Conservation (phyloP, 1,140 invertebrate genomes). For the Leptopilina clavipes region DNA sequence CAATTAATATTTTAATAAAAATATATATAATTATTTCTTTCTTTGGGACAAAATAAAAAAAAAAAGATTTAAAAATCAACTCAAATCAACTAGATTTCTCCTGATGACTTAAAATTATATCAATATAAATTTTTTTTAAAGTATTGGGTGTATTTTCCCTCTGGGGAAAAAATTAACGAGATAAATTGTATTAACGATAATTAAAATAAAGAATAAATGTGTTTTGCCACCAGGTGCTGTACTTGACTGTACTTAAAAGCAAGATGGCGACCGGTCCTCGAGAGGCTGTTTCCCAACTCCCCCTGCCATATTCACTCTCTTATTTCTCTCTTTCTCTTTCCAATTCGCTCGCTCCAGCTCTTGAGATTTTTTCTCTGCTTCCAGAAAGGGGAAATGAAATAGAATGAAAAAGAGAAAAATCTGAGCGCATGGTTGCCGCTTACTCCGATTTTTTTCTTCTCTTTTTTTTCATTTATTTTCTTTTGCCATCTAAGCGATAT, state of each 20-base stretch:
- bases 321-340: constrained; percentile 50
- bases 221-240: constrained; percentile 50
- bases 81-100: too few relatives aligned
- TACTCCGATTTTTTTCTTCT: constrained; percentile 41
- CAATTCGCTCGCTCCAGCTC: constrained; percentile 53
- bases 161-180: too few relatives aligned
- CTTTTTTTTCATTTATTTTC: background rate
- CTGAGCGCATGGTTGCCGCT: constrained; percentile 54
- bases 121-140: too few relatives aligned
- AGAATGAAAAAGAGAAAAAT: constrained; percentile 55
- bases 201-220: background rate
- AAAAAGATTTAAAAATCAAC: too few relatives aligned
- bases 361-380: constrained; percentile 57
- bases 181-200: constrained; percentile 2
- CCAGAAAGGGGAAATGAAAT: constrained; percentile 57
- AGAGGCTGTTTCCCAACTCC: constrained; percentile 58
- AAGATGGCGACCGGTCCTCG: constrained; percentile 59
- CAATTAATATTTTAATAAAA: too few relatives aligned
- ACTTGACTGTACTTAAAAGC: constrained; percentile 55
- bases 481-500: constrained; percentile 6
- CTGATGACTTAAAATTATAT: too few relatives aligned
- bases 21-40: too few relatives aligned
- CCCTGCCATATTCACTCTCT: constrained; percentile 49
- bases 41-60: too few relatives aligned
- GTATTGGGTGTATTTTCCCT: too few relatives aligned